Percentiles rank a stretch among this genome's conserved stretches.
Conservation (phyloP, 2,888 invertebrate genomes). For the Anticlea derivata region DNA sequence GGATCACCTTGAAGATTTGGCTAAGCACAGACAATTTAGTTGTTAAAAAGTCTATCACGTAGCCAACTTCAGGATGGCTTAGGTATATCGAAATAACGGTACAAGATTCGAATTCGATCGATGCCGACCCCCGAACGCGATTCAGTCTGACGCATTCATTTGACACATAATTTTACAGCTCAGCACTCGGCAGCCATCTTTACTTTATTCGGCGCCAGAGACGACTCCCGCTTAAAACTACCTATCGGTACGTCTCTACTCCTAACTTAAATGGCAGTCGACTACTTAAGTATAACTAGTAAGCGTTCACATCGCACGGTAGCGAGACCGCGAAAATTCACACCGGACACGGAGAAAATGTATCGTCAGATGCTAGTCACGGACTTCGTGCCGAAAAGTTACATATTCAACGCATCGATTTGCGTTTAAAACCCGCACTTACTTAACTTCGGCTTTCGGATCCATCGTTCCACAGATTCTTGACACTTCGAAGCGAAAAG, state of each 20-base stretch:
- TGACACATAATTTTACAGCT: conserved; percentile 37
- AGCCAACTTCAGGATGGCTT: too few species aligned
- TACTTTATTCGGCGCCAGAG: conserved; percentile 8
- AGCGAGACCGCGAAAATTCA: background rate
- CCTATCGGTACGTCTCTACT: conserved; percentile 21
- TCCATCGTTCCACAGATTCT: too few species aligned
- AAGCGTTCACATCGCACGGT: conserved; percentile 14
- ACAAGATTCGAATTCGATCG: background rate
- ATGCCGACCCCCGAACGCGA: background rate
- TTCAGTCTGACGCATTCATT: conserved; percentile 21
- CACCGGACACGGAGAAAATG: background rate
- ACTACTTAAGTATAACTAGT: conserved; percentile 39
- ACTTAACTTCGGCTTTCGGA: too few species aligned
- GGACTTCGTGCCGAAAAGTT: too few species aligned
- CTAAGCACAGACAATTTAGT: too few species aligned
- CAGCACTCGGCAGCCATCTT: conserved; percentile 21
- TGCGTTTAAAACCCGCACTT: too few species aligned
- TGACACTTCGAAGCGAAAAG: too few species aligned
- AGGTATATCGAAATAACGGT: too few species aligned
- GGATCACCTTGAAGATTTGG: too few species aligned
- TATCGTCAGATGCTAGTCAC: background rate
- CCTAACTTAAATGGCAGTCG: conserved; percentile 57
- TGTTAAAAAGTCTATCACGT: too few species aligned
- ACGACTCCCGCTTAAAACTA: conserved; percentile 18
- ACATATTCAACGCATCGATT: too few species aligned